Percentiles rank a stretch among this genome's conserved stretches.
Conservation (phyloP, 1,140 invertebrate species). For the Sitobion miscanthi region DNA sequence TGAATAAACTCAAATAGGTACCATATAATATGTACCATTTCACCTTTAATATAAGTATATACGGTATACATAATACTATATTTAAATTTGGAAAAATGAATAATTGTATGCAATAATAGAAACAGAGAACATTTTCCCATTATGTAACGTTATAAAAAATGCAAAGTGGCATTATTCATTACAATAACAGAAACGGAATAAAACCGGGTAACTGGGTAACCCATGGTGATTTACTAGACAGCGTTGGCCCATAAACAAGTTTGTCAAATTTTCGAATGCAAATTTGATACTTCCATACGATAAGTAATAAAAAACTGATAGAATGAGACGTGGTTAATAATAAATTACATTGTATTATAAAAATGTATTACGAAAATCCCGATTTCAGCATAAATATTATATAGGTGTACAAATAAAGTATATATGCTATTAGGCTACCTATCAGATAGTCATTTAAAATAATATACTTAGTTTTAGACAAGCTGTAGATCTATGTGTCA, state of each 20-base stretch:
- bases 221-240: not conserved
- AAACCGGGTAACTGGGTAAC: not conserved
- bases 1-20: not conserved
- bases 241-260: not conserved
- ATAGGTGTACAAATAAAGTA: not conserved
- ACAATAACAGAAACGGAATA: not conserved
- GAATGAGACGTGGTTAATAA: not conserved
- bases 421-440: not conserved
- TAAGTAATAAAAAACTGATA: not conserved
- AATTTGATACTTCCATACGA: not conserved
- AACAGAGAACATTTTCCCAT: not conserved
- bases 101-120: not conserved
- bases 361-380: not conserved
- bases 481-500: no score
- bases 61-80: no score
- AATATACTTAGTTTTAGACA: not conserved
- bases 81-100: not conserved
- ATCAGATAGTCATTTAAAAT: not conserved
- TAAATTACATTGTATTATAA: not conserved
- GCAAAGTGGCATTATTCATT: not conserved
- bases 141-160: not conserved
- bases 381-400: not conserved
- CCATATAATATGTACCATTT: not conserved
- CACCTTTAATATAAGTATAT: no score
- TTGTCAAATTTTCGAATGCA: not conserved